Base-by-base conservation (phyloP, 2,888 invertebrate species). In the Dryocosmus kuriphilus region DNA sequence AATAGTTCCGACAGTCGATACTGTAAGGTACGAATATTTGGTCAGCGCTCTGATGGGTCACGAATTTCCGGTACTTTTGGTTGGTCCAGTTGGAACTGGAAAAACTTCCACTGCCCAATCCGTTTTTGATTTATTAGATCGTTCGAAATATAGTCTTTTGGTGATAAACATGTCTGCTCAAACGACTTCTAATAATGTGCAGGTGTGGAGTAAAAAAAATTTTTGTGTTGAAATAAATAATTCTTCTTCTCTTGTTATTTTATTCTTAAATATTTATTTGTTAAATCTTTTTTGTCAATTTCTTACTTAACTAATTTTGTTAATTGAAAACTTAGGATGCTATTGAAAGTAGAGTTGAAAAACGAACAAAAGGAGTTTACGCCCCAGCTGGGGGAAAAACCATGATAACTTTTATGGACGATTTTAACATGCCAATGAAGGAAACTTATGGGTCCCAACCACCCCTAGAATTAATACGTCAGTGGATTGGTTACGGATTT, bases 361-460 rank as follows among this genome's bases (percentile, higher is more conserved):
- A 98, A 92, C 93, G 97, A 74, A 97, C 97, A 0, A 98, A 97
- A 90, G 96, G 95, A 1, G 94, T 96, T 79, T 97, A 94, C 88
- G 95, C 96, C 2, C 98, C 98, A 0, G 92, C 95, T 32, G 96
- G 96, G 83, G 95, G 96, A 89, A 98, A 97, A 92, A 95, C 93
- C 83, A 94, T 98, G 94, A 94, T 98, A 78, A 94, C 96, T 11
- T 97, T 97, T 90, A 94, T 98, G 94, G 98, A 98, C 90, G 98
- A 98, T 90, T 95, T 98, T 86, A 98, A 98, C 92, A 97, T 98
- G 97, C 98, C 98, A 0, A 96, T 96, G 9, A 96, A 96, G 83
- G 98, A 98, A 88, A 94, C 94, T 19, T 98, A 97, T 89, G 98
- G 97, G 0, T 97, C 97, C 0, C 97, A 98, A 90, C 97, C 98